These are phyloP conservation scores for Augochlora pura DNA, from an alignment of 1,140 invertebrate species.

Conservation along the genomic window DNA sequence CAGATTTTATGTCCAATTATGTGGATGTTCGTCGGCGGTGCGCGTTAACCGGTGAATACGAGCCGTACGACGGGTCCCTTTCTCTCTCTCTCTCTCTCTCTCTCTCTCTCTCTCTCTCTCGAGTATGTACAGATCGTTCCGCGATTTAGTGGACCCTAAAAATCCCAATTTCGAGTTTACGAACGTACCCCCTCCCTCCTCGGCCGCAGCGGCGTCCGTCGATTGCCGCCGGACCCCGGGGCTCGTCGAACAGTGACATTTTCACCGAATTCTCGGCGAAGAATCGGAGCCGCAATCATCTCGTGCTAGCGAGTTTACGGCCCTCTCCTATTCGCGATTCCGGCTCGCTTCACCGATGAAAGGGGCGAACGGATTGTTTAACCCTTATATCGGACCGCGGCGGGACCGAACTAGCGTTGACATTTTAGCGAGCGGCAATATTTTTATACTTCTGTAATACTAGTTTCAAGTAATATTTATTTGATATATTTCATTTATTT, in stretches of 20 bases:
- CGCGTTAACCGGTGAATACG: conserved; percentile 11
- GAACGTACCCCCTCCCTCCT: conserved; percentile 31
- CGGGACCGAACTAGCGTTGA: too few relatives aligned
- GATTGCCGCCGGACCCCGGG: conserved; percentile 26
- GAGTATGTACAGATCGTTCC: conserved; percentile 41
- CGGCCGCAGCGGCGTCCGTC: conserved; percentile 23
- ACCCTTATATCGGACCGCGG: too few relatives aligned
- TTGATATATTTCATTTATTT: too few relatives aligned
- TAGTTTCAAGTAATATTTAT: too few relatives aligned
- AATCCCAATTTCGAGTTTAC: conserved; percentile 59
- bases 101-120: too few relatives aligned
- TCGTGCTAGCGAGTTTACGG: conserved; percentile 41
- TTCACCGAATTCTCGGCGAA: conserved; percentile 23
- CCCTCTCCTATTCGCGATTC: conserved; percentile 14
- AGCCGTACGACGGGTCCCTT: background rate
- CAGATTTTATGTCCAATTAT: conserved; percentile 65
- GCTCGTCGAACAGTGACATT: conserved; percentile 26
- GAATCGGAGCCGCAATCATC: conserved; percentile 30
- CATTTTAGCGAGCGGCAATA: too few relatives aligned
- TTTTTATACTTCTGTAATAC: too few relatives aligned
- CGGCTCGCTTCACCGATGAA: conserved; percentile 15
- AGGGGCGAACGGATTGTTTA: background rate
- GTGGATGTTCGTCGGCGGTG: conserved; percentile 3
- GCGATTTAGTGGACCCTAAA: conserved; percentile 56
- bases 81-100: too few relatives aligned